Percentiles rank a stretch among this genome's conserved stretches.
Evolutionary conservation across 2,888 invertebrate genomes (phyloP).

Genomic region (Eulithis prunata): DNA sequence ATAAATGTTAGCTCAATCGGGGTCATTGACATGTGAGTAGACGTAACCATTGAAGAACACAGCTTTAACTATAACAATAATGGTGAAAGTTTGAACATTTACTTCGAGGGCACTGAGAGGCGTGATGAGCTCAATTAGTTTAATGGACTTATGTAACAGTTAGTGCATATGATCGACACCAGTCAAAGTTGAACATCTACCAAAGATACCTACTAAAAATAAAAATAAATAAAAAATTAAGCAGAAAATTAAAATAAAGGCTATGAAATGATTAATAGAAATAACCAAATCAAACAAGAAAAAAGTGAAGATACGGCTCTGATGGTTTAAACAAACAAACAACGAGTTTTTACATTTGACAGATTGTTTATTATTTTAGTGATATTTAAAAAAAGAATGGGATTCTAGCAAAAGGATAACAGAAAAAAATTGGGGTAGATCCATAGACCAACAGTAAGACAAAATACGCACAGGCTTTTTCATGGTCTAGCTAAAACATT

Average conservation of each 20-base stretch:
- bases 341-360: no score
- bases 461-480: no score
- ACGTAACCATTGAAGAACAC: conserved; percentile 42
- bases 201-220: no score
- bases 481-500: background rate
- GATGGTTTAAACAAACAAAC: background rate
- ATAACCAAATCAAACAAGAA: no score
- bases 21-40: conserved; percentile 41
- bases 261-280: no score
- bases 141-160: conserved; percentile 24
- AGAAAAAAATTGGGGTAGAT: no score
- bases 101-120: conserved; percentile 26
- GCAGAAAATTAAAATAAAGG: background rate
- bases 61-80: conserved; percentile 34
- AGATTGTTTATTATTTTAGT: no score
- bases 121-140: conserved; percentile 30
- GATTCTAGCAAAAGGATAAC: no score
- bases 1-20: conserved; percentile 13
- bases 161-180: conserved; percentile 7
- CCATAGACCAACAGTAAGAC: no score
- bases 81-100: conserved; percentile 40
- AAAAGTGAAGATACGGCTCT: no score
- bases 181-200: background rate
- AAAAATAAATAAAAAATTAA: background rate
- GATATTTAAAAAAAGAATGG: no score